Conservation (phyloP, 2,888 invertebrate genomes). For the Tetranychus piercei region DNA sequence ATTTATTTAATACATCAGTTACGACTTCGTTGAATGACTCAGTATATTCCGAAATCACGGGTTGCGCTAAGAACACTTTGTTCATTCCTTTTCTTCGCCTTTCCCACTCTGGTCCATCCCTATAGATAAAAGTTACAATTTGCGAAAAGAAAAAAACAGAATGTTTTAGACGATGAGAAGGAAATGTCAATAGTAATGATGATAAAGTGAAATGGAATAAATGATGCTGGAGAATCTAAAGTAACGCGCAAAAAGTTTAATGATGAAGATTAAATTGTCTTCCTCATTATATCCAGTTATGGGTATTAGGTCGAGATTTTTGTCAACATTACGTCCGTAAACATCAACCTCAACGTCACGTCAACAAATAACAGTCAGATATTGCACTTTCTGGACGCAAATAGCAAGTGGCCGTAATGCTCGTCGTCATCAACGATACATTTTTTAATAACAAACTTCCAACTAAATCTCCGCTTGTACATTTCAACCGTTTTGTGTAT, state of each 20-base stretch:
- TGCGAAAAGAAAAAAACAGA: background rate
- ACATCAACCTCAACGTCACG: background rate
- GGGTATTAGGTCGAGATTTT: background rate
- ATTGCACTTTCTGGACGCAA: no score
- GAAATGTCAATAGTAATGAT: background rate
- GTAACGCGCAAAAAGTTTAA: background rate
- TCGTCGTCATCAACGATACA: no score
- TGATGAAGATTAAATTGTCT: background rate
- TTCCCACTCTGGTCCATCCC: slow-evolving; percentile 62
- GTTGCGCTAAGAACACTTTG: slow-evolving; percentile 47
- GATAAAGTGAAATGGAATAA: background rate
- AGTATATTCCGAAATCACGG: slow-evolving; percentile 37
- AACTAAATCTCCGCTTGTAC: no score
- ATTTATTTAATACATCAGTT: slow-evolving; percentile 24
- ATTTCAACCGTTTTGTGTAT: no score
- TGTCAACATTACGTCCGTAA: background rate
- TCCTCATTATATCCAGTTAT: background rate
- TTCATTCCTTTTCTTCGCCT: slow-evolving; percentile 52
- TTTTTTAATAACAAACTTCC: no score
- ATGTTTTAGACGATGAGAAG: background rate
- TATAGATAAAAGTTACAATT: slow-evolving; percentile 27
- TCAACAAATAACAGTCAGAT: no score
- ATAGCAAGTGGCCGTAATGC: no score
- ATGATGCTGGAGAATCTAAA: background rate
- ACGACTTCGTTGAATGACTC: slow-evolving; percentile 25